Base-by-base conservation (phyloP, 2,888 invertebrate species). In the Acronicta leporina region DNA sequence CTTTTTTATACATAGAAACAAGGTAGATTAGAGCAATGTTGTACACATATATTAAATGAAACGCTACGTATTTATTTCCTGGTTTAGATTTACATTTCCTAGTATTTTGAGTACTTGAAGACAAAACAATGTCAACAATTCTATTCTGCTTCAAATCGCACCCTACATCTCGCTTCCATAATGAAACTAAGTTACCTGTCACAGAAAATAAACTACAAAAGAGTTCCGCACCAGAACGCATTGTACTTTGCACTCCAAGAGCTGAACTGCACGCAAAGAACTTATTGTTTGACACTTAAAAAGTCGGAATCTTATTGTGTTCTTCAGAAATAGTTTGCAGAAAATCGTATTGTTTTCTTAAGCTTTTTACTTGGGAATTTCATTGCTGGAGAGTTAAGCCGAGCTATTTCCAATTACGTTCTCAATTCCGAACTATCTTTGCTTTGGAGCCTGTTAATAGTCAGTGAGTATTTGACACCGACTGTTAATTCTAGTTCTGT, bases 171-270 rank as follows among this genome's bases (percentile, higher is more conserved):
- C 45, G 25, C 16, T 47, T 55, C 44, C n/a, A 58, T 69, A 68
- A 65, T 65, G 67, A 65, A 68, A 72, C 52, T 63, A 41, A 59
- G 59, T 63, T 66, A 77, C 65, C 63, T 68, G 75, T 66, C 53
- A 51, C 64, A 44, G 30, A 67, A 69, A 75, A 75, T 45, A 61
- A 69, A 75, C 58, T 52, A 70, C 55, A 72, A 68, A 75, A 68
- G 63, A 44, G 27, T 59, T 49, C 35, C 38, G 52, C 52, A 58
- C 51, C 51, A 63, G 61, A 70, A 69, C 59, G 68, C 69, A 77
- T 79, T 82, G 80, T 84, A 74, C 68, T 75, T 75, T 67, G 64
- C 68, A 75, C 65, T 72, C 73, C 73, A 65, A 80, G 78, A 73
- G 63, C 65, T 57, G 43, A 53, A 63, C 45, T 75, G 67, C 61